Evolutionary conservation across 2,888 invertebrate species (phyloP).

Genomic region (Synanthedon myopaeformis): DNA sequence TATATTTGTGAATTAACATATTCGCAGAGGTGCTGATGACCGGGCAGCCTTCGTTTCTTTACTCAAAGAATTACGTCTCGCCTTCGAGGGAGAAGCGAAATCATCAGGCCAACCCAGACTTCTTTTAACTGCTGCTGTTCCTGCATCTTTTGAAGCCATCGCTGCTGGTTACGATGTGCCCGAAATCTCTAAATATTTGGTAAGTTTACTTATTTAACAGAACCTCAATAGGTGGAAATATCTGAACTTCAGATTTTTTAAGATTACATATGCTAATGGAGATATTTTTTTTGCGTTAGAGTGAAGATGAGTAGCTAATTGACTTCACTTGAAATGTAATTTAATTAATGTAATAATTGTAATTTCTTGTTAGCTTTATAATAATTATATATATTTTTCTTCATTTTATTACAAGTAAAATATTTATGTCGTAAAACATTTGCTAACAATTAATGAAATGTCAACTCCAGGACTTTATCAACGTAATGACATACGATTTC

Average conservation of each 20-base stretch:
- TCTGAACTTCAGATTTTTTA: too few relatives aligned
- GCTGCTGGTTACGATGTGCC: slow-evolving; percentile 95
- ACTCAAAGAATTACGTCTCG: slow-evolving; percentile 86
- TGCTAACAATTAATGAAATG: background rate
- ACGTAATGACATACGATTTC: slow-evolving; percentile 96
- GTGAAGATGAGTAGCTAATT: too few relatives aligned
- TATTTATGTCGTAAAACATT: background rate
- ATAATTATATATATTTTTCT: too few relatives aligned
- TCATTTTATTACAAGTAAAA: background rate
- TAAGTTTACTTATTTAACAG: slow-evolving; percentile 15
- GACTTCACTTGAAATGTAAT: too few relatives aligned
- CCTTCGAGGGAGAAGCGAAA: slow-evolving; percentile 93
- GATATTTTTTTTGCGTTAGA: too few relatives aligned
- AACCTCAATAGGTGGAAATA: too few relatives aligned
- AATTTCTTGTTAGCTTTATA: too few relatives aligned
- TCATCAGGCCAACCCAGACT: slow-evolving; percentile 85
- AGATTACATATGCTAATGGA: too few relatives aligned
- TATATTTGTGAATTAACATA: background rate
- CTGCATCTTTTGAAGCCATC: slow-evolving; percentile 93
- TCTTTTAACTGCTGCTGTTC: slow-evolving; percentile 88
- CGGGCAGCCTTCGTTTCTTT: slow-evolving; percentile 86
- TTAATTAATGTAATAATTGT: too few relatives aligned
- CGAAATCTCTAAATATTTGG: slow-evolving; percentile 90
- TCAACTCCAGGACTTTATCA: slow-evolving; percentile 80
- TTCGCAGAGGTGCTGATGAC: slow-evolving; percentile 83